Evolutionary conservation across 2,888 invertebrate species (phyloP).

Genomic region (Acleris cristana): DNA sequence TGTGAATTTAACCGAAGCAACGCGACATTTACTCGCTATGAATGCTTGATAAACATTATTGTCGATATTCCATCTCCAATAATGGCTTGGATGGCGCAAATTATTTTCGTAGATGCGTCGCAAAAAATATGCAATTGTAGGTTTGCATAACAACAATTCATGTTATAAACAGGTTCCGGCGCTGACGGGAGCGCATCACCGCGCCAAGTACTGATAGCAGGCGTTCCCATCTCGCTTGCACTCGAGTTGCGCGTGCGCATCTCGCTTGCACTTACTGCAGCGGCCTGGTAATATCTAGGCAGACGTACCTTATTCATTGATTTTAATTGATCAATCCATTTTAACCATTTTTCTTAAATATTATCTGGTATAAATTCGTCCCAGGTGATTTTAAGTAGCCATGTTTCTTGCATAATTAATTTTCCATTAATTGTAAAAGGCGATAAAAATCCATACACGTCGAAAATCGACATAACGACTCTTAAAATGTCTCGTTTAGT

Average conservation of each 20-base stretch:
- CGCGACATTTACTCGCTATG: constrained; percentile 12
- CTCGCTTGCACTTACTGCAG: background rate
- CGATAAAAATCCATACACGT: background rate
- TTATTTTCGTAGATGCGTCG: background rate
- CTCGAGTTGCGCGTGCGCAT: background rate
- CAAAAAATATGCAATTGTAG: too few species aligned
- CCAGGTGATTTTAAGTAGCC: too few species aligned
- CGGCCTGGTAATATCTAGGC: constrained; percentile 1
- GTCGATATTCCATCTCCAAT: constrained; percentile 6
- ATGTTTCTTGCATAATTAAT: too few species aligned
- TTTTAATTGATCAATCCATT: constrained; percentile 3
- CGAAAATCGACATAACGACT: background rate
- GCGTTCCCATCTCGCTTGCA: background rate
- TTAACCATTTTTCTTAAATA: background rate
- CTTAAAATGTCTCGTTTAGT: background rate
- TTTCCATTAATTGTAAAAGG: too few species aligned
- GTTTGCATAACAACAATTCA: background rate
- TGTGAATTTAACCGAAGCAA: background rate
- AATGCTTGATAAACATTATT: background rate
- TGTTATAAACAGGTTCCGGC: background rate
- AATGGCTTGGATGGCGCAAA: background rate
- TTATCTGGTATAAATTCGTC: too few species aligned
- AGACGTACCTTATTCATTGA: background rate
- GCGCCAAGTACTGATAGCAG: background rate
- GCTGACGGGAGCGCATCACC: background rate